Evolutionary conservation across 2,113 vertebrate species (phyloP), one percentile per base, ranked within the genome.

Genomic region (Vicugna pacos): DNA sequence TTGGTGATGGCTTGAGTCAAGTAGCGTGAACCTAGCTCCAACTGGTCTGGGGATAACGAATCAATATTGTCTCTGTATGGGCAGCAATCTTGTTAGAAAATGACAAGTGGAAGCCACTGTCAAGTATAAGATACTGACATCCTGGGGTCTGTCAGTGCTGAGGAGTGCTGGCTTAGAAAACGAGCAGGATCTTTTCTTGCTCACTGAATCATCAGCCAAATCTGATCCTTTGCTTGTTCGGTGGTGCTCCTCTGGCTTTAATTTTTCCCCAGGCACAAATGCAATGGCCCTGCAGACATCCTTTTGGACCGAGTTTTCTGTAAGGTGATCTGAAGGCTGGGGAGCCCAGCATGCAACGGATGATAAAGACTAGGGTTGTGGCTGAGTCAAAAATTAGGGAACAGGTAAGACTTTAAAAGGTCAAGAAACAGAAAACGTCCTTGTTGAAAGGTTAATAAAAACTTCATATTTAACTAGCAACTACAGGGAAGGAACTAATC

Each of bases 61-160:
- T 94, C 79, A 83, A 26, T 94, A 70, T 94, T 91, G 48, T n/a
- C 69, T 93, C 48, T 98, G 64, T 93, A 48, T 48, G 81, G 35
- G 69, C 48, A 87, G 85, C 92, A 95, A 56, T 30, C 82, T 79
- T 77, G 95, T 97, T 82, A 94, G 89, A 72, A 92, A 42, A 93
- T 81, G 79, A 87, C 48, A 76, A 65, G 94, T 35, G 38, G 52
- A 96, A 84, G 19, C 19, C 52, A 79, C 28, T 24, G 88, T 77
- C 32, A 56, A 60, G 30, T 75, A 6, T 32, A 75, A 65, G 88
- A 76, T 48, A 24, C 52, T 30, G 60, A 69, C 19, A 48, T 46
- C n/a, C 24, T 81, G 35, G 89, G 81, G 79, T 26, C 30, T 42
- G n/a, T 92, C 28, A 56, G 46, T n/a, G 56, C 48, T 75, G 11